Conservation (phyloP, 2,113 vertebrate species). For the Rhynchomys soricoides region DNA sequence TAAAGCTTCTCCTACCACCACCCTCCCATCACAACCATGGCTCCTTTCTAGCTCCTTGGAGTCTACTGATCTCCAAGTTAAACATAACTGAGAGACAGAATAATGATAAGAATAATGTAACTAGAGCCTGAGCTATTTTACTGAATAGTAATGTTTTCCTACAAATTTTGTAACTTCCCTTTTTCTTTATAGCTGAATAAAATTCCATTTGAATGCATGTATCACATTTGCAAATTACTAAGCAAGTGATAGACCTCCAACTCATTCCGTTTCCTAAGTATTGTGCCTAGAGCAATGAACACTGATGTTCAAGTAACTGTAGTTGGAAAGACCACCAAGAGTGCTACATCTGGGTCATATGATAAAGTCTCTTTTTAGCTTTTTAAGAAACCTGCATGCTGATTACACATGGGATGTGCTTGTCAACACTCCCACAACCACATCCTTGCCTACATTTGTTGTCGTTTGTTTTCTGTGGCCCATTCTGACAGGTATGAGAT, state of each 20-base stretch:
- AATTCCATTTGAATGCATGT: not conserved
- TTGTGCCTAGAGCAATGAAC: not conserved
- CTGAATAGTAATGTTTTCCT: not conserved
- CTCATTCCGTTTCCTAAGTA: not conserved
- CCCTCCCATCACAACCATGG: not conserved
- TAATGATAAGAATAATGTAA: too few species aligned
- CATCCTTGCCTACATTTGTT: not conserved
- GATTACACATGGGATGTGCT: not conserved
- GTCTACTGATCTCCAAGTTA: not conserved
- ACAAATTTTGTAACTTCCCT: not conserved
- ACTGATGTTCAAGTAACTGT: not conserved
- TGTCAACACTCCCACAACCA: not conserved
- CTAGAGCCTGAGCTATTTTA: not conserved
- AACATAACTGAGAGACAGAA: too few species aligned
- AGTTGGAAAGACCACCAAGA: not conserved
- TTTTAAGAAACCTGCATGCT: not conserved
- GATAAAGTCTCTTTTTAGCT: not conserved
- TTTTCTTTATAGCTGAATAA: not conserved
- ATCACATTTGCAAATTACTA: not conserved
- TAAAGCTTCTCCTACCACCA: not conserved
- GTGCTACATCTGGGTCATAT: not conserved
- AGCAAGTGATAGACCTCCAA: not conserved
- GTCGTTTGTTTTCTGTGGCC: not conserved
- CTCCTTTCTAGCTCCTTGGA: not conserved
- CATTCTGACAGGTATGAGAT: not conserved